Evolutionary conservation across 2,888 invertebrate genomes (phyloP), one percentile per base, ranked within the genome.

Genomic region (Saturnia japonica): DNA sequence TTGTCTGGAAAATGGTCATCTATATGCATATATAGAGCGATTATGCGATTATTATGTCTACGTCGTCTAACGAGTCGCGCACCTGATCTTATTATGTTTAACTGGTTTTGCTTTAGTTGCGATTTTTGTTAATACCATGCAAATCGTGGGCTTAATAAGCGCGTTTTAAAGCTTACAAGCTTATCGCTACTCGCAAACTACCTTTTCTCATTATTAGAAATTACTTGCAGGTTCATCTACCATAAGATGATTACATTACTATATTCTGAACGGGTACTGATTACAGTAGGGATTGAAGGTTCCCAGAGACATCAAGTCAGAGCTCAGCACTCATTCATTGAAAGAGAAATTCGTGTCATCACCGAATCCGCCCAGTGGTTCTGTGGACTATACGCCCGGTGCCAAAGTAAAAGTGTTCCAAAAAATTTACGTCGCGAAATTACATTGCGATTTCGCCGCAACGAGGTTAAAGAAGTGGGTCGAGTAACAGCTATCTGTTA

Each of bases 261-360:
- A n/a, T 64, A n/a, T 64, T 34, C 19, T 40, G 64, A 6, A n/a
- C 22, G 9, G 64, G n/a, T 34, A 40, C 64, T 64, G 1, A 19
- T 14, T 64, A n/a, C 8, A 40, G 64, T 11, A 40, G 64, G 7
- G 6, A 2, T 40, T 40, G 54, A 54, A 40, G 68, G 47, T 68
- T 40, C 40, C 54, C n/a, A 51, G 40, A 34, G 51, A 54, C 11
- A 1, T 75, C 78, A 79, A 78, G 77, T 83, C 79, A 75, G 83
- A 85, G 82, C 82, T 84, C 77, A 74, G 78, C 78, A 79, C 79
- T 78, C 78, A 80, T 83, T 85, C 85, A 88, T 91, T 88, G 93
- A 93, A 93, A 93, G 93, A 93, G 93, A 94, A 94, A 94, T 93
- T 93, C 81, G 90, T 92, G 93, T 88, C 93, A 91, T 90, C 88